Conservation (phyloP, 2,113 vertebrate genomes). For the Pomatostomus ruficeps region DNA sequence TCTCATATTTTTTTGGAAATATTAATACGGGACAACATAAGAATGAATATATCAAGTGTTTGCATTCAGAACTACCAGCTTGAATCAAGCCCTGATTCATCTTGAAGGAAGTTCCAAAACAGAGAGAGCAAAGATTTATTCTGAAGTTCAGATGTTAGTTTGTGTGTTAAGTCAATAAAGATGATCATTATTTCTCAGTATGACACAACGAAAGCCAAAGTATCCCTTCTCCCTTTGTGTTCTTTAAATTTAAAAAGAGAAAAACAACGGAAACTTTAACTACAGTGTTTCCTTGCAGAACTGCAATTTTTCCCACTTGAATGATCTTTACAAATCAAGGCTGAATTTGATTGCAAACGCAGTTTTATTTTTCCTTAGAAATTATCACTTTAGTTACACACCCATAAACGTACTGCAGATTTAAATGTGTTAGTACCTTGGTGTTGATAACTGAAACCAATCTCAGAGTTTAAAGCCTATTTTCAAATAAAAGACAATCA, state of each 20-base stretch:
- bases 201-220: not conserved
- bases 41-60: not conserved
- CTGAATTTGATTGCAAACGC: not conserved
- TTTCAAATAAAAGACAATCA: slow-evolving; percentile 11
- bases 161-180: not conserved
- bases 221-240: not conserved
- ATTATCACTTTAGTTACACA: not conserved
- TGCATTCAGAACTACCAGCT: not conserved
- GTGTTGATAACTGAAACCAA: slow-evolving; percentile 8
- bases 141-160: not conserved
- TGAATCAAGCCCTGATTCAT: not conserved
- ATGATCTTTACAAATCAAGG: not conserved
- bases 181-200: not conserved
- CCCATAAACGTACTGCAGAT: not conserved
- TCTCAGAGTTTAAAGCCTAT: slow-evolving; percentile 9
- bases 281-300: not conserved
- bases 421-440: not conserved
- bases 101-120: not conserved
- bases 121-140: not conserved
- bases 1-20: no score
- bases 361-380: not conserved
- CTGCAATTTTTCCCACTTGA: not conserved
- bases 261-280: not conserved
- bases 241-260: not conserved
- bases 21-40: not conserved